Base-by-base conservation (phyloP, 2,797 vertebrate genomes). In the Neosalanx taihuensis region DNA sequence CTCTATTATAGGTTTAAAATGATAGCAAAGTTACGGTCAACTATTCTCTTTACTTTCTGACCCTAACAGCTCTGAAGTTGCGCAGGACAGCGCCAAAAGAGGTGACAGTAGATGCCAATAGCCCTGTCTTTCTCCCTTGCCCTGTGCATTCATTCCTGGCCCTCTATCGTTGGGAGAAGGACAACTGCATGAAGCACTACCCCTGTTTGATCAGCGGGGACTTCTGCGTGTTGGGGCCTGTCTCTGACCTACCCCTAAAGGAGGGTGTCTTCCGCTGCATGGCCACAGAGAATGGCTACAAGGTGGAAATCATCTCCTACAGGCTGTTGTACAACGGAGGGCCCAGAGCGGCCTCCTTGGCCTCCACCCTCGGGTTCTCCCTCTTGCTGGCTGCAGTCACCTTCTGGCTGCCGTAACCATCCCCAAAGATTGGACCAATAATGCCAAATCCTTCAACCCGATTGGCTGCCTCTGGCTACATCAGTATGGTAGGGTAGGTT, bases 221-320 rank as follows among this genome's bases (percentile, higher is more conserved):
- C 79, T 93, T 91, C 65, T 95, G 94, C 31, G 87, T 94, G 23
- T 89, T 95, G 68, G 92, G 90, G 0, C 92, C 92, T 0, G 83
- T 81, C 0, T 72, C 90, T 0, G 85, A 90, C 61, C 83, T 88
- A 15, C 94, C 93, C 0, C 86, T 94, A 20, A 92, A 85, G 56
- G 89, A 92, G 12, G 94, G 94, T 0, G 80, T 94, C 60, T 95
- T 93, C 85, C 92, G 92, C 41, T 95, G 94, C 90, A 92, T 93
- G 80, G 91, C 91, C 64, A 90, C 84, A 0, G 94, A 95, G 75
- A 91, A 92, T 0, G 93, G 93, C 4, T 90, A 92, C 77, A 91
- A 91, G 77, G 91, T 94, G 84, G 93, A 94, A 81, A 89, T 95
- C 2, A 91, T 93, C 64, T 93, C 91, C 71, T 94, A 93, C 76